These are phyloP conservation scores for Diadophis punctatus DNA, from an alignment of 2,113 vertebrate genomes.

Conservation along the genomic window DNA sequence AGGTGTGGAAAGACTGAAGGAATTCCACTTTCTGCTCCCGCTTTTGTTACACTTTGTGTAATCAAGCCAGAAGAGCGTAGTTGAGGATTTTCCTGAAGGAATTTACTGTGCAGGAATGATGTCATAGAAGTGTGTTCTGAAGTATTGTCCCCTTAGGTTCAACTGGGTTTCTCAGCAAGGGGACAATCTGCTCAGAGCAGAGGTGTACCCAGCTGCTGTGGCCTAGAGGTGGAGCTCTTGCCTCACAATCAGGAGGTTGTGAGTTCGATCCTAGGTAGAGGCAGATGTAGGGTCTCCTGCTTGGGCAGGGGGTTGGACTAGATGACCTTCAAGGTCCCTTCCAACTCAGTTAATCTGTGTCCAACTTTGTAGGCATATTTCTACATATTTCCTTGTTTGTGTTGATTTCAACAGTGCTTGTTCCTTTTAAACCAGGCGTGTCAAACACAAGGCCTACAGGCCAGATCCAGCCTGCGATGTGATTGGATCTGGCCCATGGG, in stretches of 20 bases:
- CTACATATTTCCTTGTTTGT: neutral
- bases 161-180: neutral
- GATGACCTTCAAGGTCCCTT: too few relatives aligned
- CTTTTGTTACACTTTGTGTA: neutral
- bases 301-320: too few relatives aligned
- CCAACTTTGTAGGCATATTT: neutral
- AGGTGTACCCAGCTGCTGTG: too few relatives aligned
- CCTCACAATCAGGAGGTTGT: too few relatives aligned
- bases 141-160: neutral
- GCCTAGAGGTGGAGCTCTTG: too few relatives aligned
- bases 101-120: neutral
- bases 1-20: too few relatives aligned
- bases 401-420: neutral
- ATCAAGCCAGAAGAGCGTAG: neutral
- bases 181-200: neutral
- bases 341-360: too few relatives aligned
- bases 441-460: too few relatives aligned
- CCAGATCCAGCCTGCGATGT: too few relatives aligned
- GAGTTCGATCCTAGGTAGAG: too few relatives aligned
- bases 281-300: too few relatives aligned
- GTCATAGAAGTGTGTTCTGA: neutral
- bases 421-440: neutral
- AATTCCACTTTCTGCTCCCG: neutral
- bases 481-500: too few relatives aligned
- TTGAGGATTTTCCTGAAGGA: neutral